phyloP scores from a whole-genome alignment of 2,113 vertebrate genomes.

The Nematolebias whitei region DNA sequence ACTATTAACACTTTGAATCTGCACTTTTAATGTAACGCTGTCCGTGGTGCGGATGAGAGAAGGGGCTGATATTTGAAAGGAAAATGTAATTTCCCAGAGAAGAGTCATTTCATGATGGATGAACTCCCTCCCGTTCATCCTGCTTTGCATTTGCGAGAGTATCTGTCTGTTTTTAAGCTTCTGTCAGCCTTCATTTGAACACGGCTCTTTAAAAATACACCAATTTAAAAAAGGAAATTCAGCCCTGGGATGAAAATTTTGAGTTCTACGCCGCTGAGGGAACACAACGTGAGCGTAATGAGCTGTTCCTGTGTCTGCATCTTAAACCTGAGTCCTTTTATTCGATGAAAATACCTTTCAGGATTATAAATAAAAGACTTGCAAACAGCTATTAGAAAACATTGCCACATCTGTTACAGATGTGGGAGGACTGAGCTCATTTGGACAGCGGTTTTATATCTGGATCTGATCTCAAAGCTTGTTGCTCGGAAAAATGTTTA shows the following conservation, averaged over 20 bases:
- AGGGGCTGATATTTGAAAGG: not conserved
- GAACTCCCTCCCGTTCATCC: not conserved
- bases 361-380: not conserved
- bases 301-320: not conserved
- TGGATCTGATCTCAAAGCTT: not conserved
- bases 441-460: not conserved
- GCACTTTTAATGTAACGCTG: not conserved
- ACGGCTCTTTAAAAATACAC: not conserved
- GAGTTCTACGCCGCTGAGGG: not conserved
- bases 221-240: not conserved
- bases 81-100: not conserved
- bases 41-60: not conserved
- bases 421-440: not conserved
- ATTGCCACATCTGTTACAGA: no score
- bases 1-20: no score
- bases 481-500: no score
- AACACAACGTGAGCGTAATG: not conserved
- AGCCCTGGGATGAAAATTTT: not conserved
- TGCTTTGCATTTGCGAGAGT: conserved; percentile 3
- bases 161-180: not conserved
- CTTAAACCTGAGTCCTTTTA: not conserved
- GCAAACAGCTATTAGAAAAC: not conserved
- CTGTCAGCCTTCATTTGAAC: conserved; percentile 1
- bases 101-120: not conserved
- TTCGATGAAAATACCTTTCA: not conserved